Percentiles rank a stretch among this genome's conserved stretches.
Conservation (phyloP, 2,888 invertebrate species). For the Hydriomena furcata region DNA sequence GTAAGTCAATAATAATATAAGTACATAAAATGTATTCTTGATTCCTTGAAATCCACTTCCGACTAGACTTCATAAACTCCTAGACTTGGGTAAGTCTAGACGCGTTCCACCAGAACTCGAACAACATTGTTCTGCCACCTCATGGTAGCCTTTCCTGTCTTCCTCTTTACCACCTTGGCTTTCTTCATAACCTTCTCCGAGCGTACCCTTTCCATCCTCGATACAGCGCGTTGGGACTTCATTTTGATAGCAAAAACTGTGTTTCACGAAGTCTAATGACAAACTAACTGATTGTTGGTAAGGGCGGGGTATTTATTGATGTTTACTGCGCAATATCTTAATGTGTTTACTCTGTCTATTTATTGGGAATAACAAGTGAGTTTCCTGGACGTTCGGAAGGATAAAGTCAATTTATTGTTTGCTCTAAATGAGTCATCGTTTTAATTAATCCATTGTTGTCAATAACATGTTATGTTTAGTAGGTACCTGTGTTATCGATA, state of each 20-base stretch:
- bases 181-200: constrained; percentile 19
- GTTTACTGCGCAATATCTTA: constrained; percentile 13
- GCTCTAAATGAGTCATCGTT: constrained; percentile 12
- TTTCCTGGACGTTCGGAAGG: constrained; percentile 8
- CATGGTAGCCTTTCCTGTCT: constrained; percentile 9
- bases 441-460: constrained; percentile 10
- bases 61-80: too few relatives aligned
- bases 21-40: too few relatives aligned
- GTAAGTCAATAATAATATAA: not conserved
- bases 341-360: not conserved
- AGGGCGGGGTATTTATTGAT: constrained; percentile 7
- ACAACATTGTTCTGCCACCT: constrained; percentile 24
- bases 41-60: too few relatives aligned
- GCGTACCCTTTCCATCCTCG: constrained; percentile 22
- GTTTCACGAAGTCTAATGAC: not conserved
- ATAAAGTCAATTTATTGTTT: constrained; percentile 6
- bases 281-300: not conserved
- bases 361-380: constrained; percentile 4
- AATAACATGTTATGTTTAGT: constrained; percentile 15
- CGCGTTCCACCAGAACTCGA: constrained; percentile 23
- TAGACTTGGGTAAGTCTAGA: too few relatives aligned
- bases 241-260: constrained; percentile 2
- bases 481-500: too few relatives aligned
- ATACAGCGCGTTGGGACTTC: constrained; percentile 8
- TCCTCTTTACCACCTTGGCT: constrained; percentile 15